Evolutionary conservation across 1,140 invertebrate species (phyloP), one percentile per base, ranked within the genome.

Genomic region (Heliothis subflexa): DNA sequence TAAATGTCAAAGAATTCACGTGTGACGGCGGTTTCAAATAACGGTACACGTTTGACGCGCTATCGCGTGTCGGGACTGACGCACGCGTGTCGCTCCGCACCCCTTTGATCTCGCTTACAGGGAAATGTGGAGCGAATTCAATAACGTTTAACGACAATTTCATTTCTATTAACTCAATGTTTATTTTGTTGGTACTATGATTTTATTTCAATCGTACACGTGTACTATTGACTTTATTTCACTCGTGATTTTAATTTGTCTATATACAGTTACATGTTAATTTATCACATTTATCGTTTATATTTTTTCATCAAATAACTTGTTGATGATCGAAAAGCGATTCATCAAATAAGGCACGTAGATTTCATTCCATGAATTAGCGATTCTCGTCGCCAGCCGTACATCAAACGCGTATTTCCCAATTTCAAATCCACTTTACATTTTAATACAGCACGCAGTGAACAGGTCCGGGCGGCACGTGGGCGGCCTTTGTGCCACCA

Each of bases 1-100:
- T 70, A 70, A 70, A 70, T 70, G 66, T 70, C 66, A 50, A 70
- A 70, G 66, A 50, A 50, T 70, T 70, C 66, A 47, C 64, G 14
- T 25, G 11, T 50, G 64, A 18, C 64, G 45, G 33, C 11, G 62
- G 21, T 50, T 45, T 68, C 64, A 50, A 68, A 50, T 68, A 25
- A 28, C 66, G 18, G 13, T 10, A 45, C 47, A 21, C 64, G 64
- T 25, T 21, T 50, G 47, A 70, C 47, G 66, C 14, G 21, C 14
- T 61, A 11, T 61, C 57, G 4, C 25, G 57, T 28, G 57, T 61
- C 57, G 18, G 21, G 21, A 4, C 12, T 10, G 18, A 12, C 18
- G 47, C 14, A 71, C 28, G 21, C 49, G 21, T 3, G 1, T 50
- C 16, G 10, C 50, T 11, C 21, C 4, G 25, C 68, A 71, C 10